Percentiles rank a stretch among this genome's conserved stretches.
These are phyloP conservation scores for Kradibia gibbosae DNA, from an alignment of 1,140 invertebrate genomes.

Conservation along the genomic window DNA sequence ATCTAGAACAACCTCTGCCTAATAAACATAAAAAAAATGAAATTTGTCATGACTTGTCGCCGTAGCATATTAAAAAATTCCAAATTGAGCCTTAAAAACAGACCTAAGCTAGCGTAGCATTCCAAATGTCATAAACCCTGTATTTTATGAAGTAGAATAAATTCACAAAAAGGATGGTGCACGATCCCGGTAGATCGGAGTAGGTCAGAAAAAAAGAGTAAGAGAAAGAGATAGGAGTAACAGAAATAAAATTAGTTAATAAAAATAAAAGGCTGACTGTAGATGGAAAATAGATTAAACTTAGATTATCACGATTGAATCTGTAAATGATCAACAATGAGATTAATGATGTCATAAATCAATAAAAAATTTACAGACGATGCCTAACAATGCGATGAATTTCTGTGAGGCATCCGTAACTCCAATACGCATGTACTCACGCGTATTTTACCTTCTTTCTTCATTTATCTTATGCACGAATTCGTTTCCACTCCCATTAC, in stretches of 20 bases:
- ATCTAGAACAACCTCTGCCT: slow-evolving; percentile 8
- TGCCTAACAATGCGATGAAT: slow-evolving; percentile 64
- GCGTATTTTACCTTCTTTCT: slow-evolving; percentile 17
- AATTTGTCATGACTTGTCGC: slow-evolving; percentile 26
- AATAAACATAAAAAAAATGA: slow-evolving; percentile 15
- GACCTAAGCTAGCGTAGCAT: slow-evolving; percentile 48
- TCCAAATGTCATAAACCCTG: slow-evolving; percentile 59
- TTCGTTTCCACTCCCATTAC: slow-evolving; percentile 27
- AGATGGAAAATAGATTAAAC: neutral
- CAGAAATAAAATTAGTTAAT: slow-evolving; percentile 30
- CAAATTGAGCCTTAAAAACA: slow-evolving; percentile 51
- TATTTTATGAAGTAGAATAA: slow-evolving; percentile 66
- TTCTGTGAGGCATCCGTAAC: slow-evolving; percentile 52
- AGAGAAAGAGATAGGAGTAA: slow-evolving; percentile 7
- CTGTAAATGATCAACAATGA: slow-evolving; percentile 64
- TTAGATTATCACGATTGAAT: slow-evolving; percentile 65
- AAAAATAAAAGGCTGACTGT: neutral
- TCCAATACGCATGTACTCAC: neutral
- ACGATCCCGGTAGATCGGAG: slow-evolving; percentile 53
- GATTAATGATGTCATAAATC: slow-evolving; percentile 70
- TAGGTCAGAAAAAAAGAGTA: neutral
- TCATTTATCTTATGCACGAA: slow-evolving; percentile 16
- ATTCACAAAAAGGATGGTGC: slow-evolving; percentile 56
- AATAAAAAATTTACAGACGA: slow-evolving; percentile 67
- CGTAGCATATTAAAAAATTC: slow-evolving; percentile 47